Percentiles rank a stretch among this genome's conserved stretches.
These are phyloP conservation scores for Itoplectis maculator DNA, from an alignment of 2,888 invertebrate species.

Conservation along the genomic window DNA sequence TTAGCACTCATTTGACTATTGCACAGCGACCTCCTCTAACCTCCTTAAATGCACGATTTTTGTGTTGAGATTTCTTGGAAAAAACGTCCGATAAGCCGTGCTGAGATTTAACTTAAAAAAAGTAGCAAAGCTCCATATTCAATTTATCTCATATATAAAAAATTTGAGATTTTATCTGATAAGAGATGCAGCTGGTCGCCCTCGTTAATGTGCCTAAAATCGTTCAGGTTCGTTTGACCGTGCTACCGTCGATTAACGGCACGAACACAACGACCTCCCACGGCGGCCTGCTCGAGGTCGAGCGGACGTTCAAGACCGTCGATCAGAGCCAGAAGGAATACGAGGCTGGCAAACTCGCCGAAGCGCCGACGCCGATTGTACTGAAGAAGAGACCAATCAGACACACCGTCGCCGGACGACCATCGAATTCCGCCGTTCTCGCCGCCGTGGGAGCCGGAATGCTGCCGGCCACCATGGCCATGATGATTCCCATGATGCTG, in stretches of 20 bases:
- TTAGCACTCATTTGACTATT: too few relatives aligned
- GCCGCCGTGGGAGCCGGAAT: constrained; percentile 92
- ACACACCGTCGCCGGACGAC: constrained; percentile 81
- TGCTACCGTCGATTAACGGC: constrained; percentile 89
- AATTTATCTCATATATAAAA: too few relatives aligned
- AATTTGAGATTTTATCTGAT: too few relatives aligned
- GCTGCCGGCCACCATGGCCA: constrained; percentile 92
- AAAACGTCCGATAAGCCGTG: too few relatives aligned
- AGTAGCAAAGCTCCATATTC: too few relatives aligned
- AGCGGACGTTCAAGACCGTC: constrained; percentile 89
- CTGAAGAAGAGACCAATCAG: constrained; percentile 77
- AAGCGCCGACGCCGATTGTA: constrained; percentile 70
- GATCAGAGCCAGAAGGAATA: constrained; percentile 87
- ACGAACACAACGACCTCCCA: constrained; percentile 88
- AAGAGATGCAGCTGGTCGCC: too few relatives aligned
- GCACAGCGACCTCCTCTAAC: too few relatives aligned
- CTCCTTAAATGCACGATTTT: too few relatives aligned
- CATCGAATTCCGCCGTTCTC: constrained; percentile 88
- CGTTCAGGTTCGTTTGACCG: constrained; percentile 87
- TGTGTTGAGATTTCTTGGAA: too few relatives aligned
- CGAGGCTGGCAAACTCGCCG: constrained; percentile 82
- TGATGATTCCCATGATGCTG: constrained; percentile 92
- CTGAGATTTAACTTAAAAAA: too few relatives aligned
- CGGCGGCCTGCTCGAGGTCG: constrained; percentile 91
- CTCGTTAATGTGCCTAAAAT: constrained; percentile 29